Percentiles rank a stretch among this genome's conserved stretches.
Conservation (phyloP, 92 coral and sea anemone genomes). For the Epizoanthus stellaris region DNA sequence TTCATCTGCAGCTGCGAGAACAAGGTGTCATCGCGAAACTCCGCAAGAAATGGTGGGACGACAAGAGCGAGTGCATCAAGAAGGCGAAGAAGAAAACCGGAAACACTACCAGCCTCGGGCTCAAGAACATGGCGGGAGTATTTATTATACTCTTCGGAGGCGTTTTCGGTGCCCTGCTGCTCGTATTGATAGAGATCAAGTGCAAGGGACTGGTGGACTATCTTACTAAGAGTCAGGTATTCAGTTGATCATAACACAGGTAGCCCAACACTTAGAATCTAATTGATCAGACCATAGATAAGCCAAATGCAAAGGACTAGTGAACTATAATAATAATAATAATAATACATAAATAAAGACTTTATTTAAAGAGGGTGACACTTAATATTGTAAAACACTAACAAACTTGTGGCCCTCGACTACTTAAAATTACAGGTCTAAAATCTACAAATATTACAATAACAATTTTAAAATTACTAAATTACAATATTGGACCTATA, state of each 20-base stretch:
- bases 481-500: too few species aligned
- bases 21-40: slow-evolving; percentile 79
- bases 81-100: slow-evolving; percentile 58
- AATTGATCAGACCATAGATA: too few species aligned
- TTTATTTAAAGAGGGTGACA: too few species aligned
- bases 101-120: slow-evolving; percentile 77
- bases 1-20: slow-evolving; percentile 77
- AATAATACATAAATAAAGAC: too few species aligned
- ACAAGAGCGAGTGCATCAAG: slow-evolving; percentile 81
- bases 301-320: too few species aligned
- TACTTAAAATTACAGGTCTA: too few species aligned
- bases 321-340: too few species aligned
- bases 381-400: too few species aligned
- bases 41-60: slow-evolving; percentile 95
- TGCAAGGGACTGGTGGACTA: slow-evolving; percentile 85
- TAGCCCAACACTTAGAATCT: neutral
- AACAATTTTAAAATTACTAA: too few species aligned
- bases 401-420: too few species aligned
- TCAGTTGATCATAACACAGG: too few species aligned
- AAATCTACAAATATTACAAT: too few species aligned
- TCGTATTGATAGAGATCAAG: slow-evolving; percentile 84
- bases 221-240: slow-evolving; percentile 86
- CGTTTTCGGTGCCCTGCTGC: slow-evolving; percentile 67
- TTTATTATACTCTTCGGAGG: slow-evolving; percentile 92
- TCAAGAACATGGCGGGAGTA: slow-evolving; percentile 96